These are phyloP conservation scores for Trematocara unimaculatum DNA, from an alignment of 2,113 vertebrate species.

Conservation along the genomic window DNA sequence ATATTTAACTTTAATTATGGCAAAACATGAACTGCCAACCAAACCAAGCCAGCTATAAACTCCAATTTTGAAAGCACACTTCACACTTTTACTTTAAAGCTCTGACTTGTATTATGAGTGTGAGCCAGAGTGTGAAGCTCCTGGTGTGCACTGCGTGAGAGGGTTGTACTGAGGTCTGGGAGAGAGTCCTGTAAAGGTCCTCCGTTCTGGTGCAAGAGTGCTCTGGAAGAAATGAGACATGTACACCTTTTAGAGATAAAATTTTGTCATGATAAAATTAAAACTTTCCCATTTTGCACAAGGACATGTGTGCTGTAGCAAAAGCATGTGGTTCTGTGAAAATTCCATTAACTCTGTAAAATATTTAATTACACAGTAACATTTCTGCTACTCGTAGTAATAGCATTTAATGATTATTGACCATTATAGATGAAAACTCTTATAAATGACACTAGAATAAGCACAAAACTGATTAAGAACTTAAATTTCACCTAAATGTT, in stretches of 20 bases:
- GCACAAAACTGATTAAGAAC: background rate
- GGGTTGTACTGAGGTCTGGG: background rate
- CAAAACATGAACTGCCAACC: background rate
- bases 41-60: background rate
- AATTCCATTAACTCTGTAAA: background rate
- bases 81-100: background rate
- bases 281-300: background rate
- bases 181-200: background rate
- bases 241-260: background rate
- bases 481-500: background rate
- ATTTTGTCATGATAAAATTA: accelerated
- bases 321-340: background rate
- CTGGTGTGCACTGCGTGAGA: background rate
- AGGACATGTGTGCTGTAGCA: background rate
- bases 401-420: background rate
- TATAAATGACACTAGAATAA: background rate
- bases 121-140: accelerated
- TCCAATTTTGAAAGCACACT: background rate
- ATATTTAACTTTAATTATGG: background rate
- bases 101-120: background rate
- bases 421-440: background rate
- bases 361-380: background rate
- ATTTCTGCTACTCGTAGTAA: background rate
- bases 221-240: background rate
- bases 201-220: accelerated